Base-by-base conservation (phyloP, 2,888 invertebrate genomes). In the Petrophora chlorosata region DNA sequence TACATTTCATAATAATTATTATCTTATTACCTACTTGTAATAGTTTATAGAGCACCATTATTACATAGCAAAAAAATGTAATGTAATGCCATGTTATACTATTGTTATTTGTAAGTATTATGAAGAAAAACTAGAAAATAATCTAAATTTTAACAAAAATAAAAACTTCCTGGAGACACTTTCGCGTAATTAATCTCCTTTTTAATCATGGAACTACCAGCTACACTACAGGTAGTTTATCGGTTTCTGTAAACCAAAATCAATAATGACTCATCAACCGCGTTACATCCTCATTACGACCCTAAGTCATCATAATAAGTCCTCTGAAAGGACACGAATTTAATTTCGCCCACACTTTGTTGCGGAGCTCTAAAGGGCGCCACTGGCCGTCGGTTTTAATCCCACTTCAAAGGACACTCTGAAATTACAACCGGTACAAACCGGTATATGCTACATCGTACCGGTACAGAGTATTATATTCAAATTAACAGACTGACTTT, bases 361-460 rank as follows among this genome's bases (percentile, higher is more conserved):
- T 47, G 56, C 61, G 67, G 61, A 63, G 64, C 68, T 63, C 61
- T 56, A 65, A 68, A 68, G 73, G 75, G 66, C 62, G 64, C 71
- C 61, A 56, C 66, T 60, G 63, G 57, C 62, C 61, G 64, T 61
- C 74, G 66, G 70, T 67, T 73, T 76, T 88, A 88, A 88, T 88
- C 87, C 79, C 61, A 88, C 89, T 82, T 88, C 88, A 88, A 88
- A 88, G 89, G 85, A 73, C 73, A 73, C 59, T 62, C 67, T 79
- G 70, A 74, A 80, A 82, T 83, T 84, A 79, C 73, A 76, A 59
- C 67, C 74, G 70, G 67, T 71, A 61, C 48, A 22, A n/a, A 29
- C 28, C 33, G 10, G 13, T 32, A 29, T 43, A 36, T 23, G 34
- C 23, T 10, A 8, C n/a, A n/a, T n/a, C n/a, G 12, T 26, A 39